Evolutionary conservation across 2,888 invertebrate genomes (phyloP).

Genomic region (Imbricaverruca yamaguchii): DNA sequence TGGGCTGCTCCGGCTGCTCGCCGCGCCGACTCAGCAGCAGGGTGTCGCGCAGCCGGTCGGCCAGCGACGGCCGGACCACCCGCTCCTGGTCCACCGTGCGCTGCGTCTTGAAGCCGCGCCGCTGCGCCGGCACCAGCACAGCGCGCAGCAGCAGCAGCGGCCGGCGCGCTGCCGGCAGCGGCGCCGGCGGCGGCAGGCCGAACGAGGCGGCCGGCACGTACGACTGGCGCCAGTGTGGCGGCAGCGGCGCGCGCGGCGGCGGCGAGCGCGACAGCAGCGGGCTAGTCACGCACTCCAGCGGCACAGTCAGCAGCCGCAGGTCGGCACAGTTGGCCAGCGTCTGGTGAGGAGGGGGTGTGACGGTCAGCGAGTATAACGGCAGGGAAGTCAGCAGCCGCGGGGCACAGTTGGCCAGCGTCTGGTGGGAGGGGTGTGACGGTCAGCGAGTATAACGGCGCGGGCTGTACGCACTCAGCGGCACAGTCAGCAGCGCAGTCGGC

Average conservation of each 20-base stretch:
- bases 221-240: not conserved
- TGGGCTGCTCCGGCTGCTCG: slow-evolving; percentile 75
- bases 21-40: slow-evolving; percentile 41
- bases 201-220: not conserved
- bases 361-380: too few relatives aligned
- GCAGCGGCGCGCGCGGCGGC: not conserved
- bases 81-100: slow-evolving; percentile 61
- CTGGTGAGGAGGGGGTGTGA: not conserved
- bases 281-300: not conserved
- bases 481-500: too few relatives aligned
- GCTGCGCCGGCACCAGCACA: not conserved
- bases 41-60: slow-evolving; percentile 56
- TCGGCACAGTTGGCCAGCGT: not conserved
- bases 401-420: too few relatives aligned
- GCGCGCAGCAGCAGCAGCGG: not conserved
- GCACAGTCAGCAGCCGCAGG: not conserved
- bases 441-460: too few relatives aligned
- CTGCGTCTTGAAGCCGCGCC: slow-evolving; percentile 70
- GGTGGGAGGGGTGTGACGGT: too few relatives aligned
- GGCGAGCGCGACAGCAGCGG: not conserved
- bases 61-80: slow-evolving; percentile 60
- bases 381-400: too few relatives aligned
- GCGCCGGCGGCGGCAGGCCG: not conserved
- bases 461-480: too few relatives aligned
- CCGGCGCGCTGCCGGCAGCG: not conserved